Evolutionary conservation across 2,113 vertebrate species (phyloP).

Genomic region (Scortum barcoo): DNA sequence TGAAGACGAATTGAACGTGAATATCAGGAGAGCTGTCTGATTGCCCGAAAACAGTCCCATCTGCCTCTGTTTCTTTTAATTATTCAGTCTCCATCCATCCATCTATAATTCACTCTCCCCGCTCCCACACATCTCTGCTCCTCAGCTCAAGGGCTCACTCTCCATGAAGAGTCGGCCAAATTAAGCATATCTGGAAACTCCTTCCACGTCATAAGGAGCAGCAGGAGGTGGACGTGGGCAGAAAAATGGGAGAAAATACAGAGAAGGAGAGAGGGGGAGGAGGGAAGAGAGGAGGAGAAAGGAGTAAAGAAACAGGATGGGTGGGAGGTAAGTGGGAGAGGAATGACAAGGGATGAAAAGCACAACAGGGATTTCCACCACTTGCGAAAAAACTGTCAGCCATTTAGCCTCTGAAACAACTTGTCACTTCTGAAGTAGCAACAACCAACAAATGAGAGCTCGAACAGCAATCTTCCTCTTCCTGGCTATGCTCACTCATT

Average conservation of each 20-base stretch:
- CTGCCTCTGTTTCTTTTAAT: constrained; percentile 61
- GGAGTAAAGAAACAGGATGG: background rate
- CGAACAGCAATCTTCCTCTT: background rate
- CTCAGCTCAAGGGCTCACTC: constrained; percentile 24
- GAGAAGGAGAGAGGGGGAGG: background rate
- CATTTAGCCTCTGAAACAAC: constrained; percentile 55
- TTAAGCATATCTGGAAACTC: constrained; percentile 37
- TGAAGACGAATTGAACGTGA: constrained; percentile 9
- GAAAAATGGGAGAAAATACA: constrained; percentile 1
- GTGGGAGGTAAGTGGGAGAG: background rate
- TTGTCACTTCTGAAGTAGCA: constrained; percentile 38
- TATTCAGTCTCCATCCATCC: constrained; percentile 60
- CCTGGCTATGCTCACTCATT: background rate
- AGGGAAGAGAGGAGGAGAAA: background rate
- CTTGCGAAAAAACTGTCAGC: constrained; percentile 34
- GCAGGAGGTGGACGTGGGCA: constrained; percentile 1
- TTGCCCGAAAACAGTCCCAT: constrained; percentile 55
- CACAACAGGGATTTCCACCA: constrained; percentile 25
- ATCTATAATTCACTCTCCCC: constrained; percentile 60
- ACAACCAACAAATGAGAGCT: constrained; percentile 18
- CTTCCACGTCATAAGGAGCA: constrained; percentile 7
- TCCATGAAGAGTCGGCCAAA: constrained; percentile 19
- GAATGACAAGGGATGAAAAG: constrained; percentile 30
- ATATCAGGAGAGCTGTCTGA: constrained; percentile 34
- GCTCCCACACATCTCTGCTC: constrained; percentile 23